phyloP scores from a whole-genome alignment of 1,140 invertebrate genomes.

The Aricia agestis region DNA sequence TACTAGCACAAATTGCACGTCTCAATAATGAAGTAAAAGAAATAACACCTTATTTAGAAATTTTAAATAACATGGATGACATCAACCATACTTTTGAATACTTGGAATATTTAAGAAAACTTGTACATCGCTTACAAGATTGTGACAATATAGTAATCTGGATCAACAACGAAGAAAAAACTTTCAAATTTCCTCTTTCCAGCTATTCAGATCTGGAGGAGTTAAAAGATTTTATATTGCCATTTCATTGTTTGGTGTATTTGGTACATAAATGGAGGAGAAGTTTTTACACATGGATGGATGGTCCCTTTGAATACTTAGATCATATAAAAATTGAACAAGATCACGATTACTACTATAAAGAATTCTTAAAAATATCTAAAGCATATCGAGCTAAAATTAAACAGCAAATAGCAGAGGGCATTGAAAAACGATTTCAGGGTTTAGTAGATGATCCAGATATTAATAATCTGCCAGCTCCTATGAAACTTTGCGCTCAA shows the following conservation, averaged over 20 bases:
- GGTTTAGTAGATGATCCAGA: constrained; percentile 87
- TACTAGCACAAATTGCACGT: constrained; percentile 81
- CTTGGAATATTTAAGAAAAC: constrained; percentile 82
- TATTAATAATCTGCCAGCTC: constrained; percentile 84
- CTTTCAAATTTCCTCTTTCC: constrained; percentile 88
- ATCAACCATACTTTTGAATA: constrained; percentile 80
- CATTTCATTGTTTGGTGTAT: constrained; percentile 82
- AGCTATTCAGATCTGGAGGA: constrained; percentile 86
- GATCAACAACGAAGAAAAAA: constrained; percentile 92
- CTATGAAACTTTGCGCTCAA: constrained; percentile 84
- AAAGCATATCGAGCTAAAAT: constrained; percentile 89
- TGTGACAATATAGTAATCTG: constrained; percentile 85
- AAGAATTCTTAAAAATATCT: constrained; percentile 86
- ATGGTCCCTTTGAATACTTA: constrained; percentile 92
- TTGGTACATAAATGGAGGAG: constrained; percentile 83
- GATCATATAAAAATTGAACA: constrained; percentile 84
- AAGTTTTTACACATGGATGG: constrained; percentile 90
- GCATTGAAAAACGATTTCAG: constrained; percentile 79
- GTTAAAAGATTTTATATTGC: constrained; percentile 81
- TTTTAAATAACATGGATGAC: constrained; percentile 84
- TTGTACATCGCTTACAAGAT: constrained; percentile 84
- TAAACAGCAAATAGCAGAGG: constrained; percentile 84
- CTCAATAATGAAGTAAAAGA: constrained; percentile 83
- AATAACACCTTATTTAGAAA: constrained; percentile 81
- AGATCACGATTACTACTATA: constrained; percentile 83